These are phyloP conservation scores for Heliconius ethilla DNA, from an alignment of 2,888 invertebrate genomes.

Conservation along the genomic window DNA sequence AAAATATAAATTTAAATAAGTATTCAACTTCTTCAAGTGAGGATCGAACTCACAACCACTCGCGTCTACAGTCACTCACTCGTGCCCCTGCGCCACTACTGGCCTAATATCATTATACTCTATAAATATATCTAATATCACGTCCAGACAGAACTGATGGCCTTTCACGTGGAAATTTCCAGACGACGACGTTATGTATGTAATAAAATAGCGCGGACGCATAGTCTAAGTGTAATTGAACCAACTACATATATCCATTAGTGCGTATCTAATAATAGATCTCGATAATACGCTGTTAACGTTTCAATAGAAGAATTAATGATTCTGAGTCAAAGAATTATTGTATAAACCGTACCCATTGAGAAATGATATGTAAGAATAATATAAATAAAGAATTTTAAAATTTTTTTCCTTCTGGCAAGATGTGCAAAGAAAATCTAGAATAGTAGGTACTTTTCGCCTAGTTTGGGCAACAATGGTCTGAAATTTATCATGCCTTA, in stretches of 20 bases:
- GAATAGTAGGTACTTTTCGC: too few relatives aligned
- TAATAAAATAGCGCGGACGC: conserved; percentile 30
- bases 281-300: conserved; percentile 33
- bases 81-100: too few relatives aligned
- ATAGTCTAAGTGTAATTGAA: conserved; percentile 34
- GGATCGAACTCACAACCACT: too few relatives aligned
- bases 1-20: background rate
- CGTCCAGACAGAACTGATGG: background rate
- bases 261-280: conserved; percentile 40
- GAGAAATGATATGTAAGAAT: too few relatives aligned
- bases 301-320: conserved; percentile 18
- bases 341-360: background rate
- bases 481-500: background rate
- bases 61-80: too few relatives aligned
- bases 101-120: too few relatives aligned
- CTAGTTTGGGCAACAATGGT: too few relatives aligned
- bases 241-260: conserved; percentile 32
- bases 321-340: background rate
- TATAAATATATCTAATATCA: too few relatives aligned
- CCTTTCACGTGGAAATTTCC: conserved; percentile 26
- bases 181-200: conserved; percentile 16
- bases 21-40: background rate
- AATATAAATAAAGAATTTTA: too few relatives aligned
- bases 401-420: too few relatives aligned
- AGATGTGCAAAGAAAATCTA: too few relatives aligned